A percentile compares a stretch with the other conserved stretches of the same genome.
Evolutionary conservation across 2,113 vertebrate genomes (phyloP).

Genomic region (Nibea albiflora): DNA sequence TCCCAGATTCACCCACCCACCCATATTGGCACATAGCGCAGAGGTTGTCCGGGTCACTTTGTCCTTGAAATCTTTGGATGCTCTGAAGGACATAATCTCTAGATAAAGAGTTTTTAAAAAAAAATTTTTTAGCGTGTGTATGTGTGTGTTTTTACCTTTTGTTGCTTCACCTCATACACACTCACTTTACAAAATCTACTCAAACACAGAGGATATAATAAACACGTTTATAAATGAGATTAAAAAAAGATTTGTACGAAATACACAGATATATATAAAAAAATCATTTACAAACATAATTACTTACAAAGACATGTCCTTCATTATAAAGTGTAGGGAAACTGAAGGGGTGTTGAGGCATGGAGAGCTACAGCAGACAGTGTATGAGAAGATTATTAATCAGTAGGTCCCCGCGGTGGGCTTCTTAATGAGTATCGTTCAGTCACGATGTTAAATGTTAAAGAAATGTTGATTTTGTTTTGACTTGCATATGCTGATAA

Average conservation of each 20-base stretch:
- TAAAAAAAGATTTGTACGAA: slow-evolving; percentile 17
- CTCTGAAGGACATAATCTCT: slow-evolving; percentile 69
- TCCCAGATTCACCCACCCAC: slow-evolving; percentile 28
- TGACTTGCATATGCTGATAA: slow-evolving; percentile 10
- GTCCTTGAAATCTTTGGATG: slow-evolving; percentile 78
- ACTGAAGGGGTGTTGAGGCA: slow-evolving; percentile 18
- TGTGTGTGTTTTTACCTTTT: slow-evolving; percentile 1
- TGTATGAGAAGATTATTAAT: slow-evolving; percentile 64
- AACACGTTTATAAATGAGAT: slow-evolving; percentile 36
- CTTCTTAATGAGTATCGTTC: slow-evolving; percentile 53
- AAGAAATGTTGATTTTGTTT: slow-evolving; percentile 39
- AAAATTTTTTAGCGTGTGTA: neutral
- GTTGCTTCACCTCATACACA: neutral
- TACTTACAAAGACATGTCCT: neutral
- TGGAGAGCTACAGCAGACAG: slow-evolving; percentile 35
- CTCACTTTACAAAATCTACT: neutral
- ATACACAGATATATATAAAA: neutral
- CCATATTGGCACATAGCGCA: slow-evolving; percentile 48
- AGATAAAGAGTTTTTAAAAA: slow-evolving; percentile 65
- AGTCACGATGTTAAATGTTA: slow-evolving; percentile 33
- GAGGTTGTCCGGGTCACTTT: slow-evolving; percentile 68
- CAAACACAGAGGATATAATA: slow-evolving; percentile 17
- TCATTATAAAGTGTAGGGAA: slow-evolving; percentile 4
- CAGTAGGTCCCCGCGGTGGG: slow-evolving; percentile 44
- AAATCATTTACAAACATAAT: slow-evolving; percentile 29